phyloP scores from a whole-genome alignment of 2,113 vertebrate genomes.

The Tichodroma muraria region DNA sequence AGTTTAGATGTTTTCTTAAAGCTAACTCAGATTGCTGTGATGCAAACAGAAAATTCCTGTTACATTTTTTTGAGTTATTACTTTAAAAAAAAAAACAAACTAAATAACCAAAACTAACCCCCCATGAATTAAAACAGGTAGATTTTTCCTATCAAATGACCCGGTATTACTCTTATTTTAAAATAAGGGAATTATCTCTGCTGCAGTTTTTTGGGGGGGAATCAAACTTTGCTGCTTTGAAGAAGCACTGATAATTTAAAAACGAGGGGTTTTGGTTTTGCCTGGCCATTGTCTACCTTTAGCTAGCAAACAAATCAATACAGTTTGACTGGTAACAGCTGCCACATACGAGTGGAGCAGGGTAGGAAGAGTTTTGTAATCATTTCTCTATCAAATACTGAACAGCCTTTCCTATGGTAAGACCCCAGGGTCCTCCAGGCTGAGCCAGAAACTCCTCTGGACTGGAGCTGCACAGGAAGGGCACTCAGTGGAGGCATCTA shows the following conservation, averaged over 20 bases:
- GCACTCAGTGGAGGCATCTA: conserved; percentile 12
- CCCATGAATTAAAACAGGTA: not conserved
- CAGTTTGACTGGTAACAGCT: conserved; percentile 17
- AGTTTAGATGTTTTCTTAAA: not conserved
- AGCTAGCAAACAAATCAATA: not conserved
- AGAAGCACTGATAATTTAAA: not conserved
- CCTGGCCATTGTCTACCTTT: not conserved
- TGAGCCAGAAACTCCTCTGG: conserved; percentile 50
- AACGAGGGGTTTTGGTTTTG: not conserved
- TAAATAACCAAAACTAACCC: fast-evolving
- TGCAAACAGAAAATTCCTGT: not conserved
- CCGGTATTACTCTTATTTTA: not conserved
- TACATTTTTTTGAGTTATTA: not conserved
- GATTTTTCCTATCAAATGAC: not conserved
- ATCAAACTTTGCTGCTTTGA: not conserved
- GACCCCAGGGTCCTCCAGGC: conserved; percentile 41
- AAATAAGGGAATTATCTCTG: not conserved
- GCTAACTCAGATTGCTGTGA: not conserved
- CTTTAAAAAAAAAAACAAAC: not conserved
- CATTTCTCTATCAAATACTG: conserved; percentile 29
- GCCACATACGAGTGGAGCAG: not conserved
- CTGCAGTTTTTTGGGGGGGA: not conserved
- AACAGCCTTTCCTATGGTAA: not conserved
- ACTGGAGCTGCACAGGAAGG: conserved; percentile 50
- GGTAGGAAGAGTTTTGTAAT: not conserved